Conservation (phyloP, 2,888 invertebrate genomes). For the Flexamia atlantica region DNA sequence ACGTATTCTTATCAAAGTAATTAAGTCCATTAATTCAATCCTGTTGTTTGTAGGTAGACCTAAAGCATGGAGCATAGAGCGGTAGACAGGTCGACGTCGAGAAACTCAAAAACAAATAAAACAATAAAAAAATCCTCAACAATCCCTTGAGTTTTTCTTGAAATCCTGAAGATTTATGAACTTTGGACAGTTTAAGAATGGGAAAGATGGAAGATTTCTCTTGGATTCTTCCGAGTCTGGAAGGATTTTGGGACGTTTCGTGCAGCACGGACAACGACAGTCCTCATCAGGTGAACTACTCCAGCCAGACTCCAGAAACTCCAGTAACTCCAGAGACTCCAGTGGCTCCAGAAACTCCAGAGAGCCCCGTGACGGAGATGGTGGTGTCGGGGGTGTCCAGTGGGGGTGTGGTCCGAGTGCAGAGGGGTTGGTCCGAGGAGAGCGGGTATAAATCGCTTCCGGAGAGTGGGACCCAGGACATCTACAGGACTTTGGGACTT, state of each 20-base stretch:
- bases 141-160: no score
- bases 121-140: no score
- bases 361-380: constrained; percentile 47
- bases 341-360: background rate
- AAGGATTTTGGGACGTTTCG: constrained; percentile 14
- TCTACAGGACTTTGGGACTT: background rate
- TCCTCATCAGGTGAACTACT: background rate
- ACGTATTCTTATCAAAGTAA: no score
- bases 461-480: background rate
- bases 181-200: constrained; percentile 46
- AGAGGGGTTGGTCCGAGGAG: constrained; percentile 66
- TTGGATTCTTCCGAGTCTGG: constrained; percentile 33
- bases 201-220: constrained; percentile 59
- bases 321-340: no score
- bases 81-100: no score
- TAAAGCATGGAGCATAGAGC: no score
- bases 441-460: constrained; percentile 60
- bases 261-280: background rate
- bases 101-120: background rate
- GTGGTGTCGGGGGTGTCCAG: constrained; percentile 52
- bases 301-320: background rate
- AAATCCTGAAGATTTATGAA: background rate
- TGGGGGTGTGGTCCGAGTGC: constrained; percentile 64
- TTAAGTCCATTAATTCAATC: no score
- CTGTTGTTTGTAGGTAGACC: no score